These are phyloP conservation scores for Chalcosyrphus nemorum DNA, from an alignment of 2,888 invertebrate species.

Conservation along the genomic window DNA sequence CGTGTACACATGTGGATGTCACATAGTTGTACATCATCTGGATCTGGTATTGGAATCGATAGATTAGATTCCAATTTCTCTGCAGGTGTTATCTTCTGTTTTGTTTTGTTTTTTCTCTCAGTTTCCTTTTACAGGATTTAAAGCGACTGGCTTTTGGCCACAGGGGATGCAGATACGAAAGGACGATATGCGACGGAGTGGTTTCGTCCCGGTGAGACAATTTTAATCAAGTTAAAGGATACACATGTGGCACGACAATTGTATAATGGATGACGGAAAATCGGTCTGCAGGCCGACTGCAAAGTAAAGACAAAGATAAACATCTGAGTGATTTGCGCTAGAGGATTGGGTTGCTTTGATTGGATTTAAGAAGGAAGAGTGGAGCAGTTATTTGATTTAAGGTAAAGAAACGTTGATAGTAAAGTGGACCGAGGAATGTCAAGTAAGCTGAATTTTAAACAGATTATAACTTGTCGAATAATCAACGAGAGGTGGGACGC, in stretches of 20 bases:
- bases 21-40: constrained; percentile 6
- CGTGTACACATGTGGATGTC: background rate
- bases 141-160: constrained; percentile 25
- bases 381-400: constrained; percentile 1
- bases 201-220: constrained; percentile 41
- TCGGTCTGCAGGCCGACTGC: constrained; percentile 16
- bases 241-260: constrained; percentile 43
- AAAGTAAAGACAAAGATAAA: constrained; percentile 61
- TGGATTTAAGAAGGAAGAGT: background rate
- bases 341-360: constrained; percentile 25
- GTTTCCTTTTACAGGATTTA: constrained; percentile 30
- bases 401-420: too few relatives aligned
- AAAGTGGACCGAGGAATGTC: too few relatives aligned
- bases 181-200: constrained; percentile 1
- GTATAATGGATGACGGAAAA: background rate
- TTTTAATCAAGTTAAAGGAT: constrained; percentile 70
- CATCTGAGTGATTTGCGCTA: constrained; percentile 63
- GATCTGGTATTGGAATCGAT: constrained; percentile 22
- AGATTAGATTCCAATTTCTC: constrained; percentile 17
- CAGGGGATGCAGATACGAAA: constrained; percentile 8
- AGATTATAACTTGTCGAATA: too few relatives aligned
- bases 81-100: background rate
- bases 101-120: background rate
- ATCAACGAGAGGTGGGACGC: too few relatives aligned
- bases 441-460: too few relatives aligned